Conservation (phyloP, 2,888 invertebrate genomes). For the Digitonthophagus gazella region DNA sequence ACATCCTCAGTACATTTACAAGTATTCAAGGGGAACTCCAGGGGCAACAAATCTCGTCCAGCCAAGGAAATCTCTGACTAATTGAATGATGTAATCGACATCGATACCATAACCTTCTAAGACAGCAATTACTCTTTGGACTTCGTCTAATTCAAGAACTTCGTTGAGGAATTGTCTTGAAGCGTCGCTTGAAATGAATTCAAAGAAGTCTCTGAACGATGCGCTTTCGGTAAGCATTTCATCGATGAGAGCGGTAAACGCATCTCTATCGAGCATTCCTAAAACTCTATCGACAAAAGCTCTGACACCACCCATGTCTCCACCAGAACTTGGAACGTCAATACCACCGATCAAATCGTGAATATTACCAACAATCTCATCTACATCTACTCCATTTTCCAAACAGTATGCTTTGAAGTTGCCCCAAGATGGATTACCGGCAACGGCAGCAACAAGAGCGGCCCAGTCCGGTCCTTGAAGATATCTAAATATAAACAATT, state of each 20-base stretch:
- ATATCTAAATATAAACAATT: constrained; percentile 35
- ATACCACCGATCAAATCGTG: constrained; percentile 31
- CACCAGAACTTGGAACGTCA: constrained; percentile 3
- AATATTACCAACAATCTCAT: constrained; percentile 26
- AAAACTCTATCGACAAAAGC: constrained; percentile 26
- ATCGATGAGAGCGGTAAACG: constrained; percentile 20
- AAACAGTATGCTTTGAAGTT: constrained; percentile 32
- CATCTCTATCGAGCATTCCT: constrained; percentile 22
- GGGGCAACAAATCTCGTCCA: constrained; percentile 26
- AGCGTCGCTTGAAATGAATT: constrained; percentile 26
- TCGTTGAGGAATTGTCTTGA: constrained; percentile 33
- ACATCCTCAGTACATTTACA: not conserved
- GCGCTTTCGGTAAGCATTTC: constrained; percentile 26
- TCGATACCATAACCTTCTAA: constrained; percentile 35
- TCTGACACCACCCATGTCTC: constrained; percentile 12
- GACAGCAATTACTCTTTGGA: constrained; percentile 28
- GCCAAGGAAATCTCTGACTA: constrained; percentile 34
- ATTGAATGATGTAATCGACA: constrained; percentile 30
- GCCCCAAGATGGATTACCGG: constrained; percentile 29
- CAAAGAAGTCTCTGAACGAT: constrained; percentile 29
- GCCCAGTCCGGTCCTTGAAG: constrained; percentile 38
- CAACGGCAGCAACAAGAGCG: constrained; percentile 30
- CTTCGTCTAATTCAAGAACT: constrained; percentile 33
- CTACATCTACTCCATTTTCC: constrained; percentile 33
- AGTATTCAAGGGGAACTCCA: not conserved